Evolutionary conservation across 2,888 invertebrate species (phyloP).

Genomic region (Aromia moschata): DNA sequence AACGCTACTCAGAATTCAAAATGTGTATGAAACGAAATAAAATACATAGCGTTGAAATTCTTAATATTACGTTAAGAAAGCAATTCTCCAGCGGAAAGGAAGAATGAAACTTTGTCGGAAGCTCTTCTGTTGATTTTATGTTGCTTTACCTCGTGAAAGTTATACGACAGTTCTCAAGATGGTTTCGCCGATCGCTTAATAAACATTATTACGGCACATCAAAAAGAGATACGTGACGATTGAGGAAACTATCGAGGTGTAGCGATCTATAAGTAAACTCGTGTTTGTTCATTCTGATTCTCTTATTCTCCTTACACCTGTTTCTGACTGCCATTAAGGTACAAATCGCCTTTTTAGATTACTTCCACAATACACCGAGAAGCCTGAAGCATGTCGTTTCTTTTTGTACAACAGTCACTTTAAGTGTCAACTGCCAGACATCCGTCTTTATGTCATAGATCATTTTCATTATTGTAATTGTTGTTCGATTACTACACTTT

Average conservation of each 20-base stretch:
- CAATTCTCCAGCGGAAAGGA: not conserved
- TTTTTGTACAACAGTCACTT: not conserved
- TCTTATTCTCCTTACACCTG: not conserved
- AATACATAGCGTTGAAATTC: not conserved
- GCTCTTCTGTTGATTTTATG: conserved; percentile 1
- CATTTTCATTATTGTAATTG: no score
- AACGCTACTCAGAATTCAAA: no score
- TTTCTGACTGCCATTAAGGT: not conserved
- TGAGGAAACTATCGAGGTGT: conserved; percentile 22
- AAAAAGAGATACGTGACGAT: conserved; percentile 28
- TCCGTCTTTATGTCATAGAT: no score
- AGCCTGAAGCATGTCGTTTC: not conserved
- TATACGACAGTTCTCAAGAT: conserved; percentile 29
- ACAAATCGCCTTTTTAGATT: not conserved
- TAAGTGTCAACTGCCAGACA: no score
- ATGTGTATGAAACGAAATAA: no score
- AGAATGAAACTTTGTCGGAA: not conserved
- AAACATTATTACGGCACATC: conserved; percentile 37
- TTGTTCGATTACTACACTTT: no score
- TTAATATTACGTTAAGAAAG: not conserved
- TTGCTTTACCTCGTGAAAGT: conserved; percentile 2
- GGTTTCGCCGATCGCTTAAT: conserved; percentile 34
- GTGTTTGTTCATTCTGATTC: not conserved
- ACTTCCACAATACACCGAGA: not conserved
- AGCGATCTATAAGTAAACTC: conserved; percentile 19